These are phyloP conservation scores for Malurus elegans DNA, from an alignment of 2,113 vertebrate genomes.

Conservation along the genomic window DNA sequence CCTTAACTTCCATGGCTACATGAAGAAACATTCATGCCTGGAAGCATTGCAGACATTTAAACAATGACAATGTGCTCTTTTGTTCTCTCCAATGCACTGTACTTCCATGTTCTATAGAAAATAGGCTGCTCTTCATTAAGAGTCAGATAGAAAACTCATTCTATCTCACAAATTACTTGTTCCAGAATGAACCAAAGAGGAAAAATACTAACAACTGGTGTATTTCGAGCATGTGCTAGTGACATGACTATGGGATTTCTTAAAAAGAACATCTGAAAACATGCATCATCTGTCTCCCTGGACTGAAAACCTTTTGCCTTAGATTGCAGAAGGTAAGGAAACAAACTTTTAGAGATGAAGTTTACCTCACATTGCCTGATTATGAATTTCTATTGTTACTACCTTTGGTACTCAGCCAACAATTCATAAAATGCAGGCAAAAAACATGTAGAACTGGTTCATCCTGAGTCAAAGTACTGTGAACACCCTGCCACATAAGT, in stretches of 20 bases:
- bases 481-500: accelerated
- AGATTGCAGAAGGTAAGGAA: background rate
- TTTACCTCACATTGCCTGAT: background rate
- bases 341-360: background rate
- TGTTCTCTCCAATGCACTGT: background rate
- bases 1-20: background rate
- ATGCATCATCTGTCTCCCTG: background rate
- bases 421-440: background rate
- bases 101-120: background rate
- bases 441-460: background rate
- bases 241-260: background rate
- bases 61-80: background rate
- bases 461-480: background rate
- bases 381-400: background rate
- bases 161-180: background rate
- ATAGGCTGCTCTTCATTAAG: background rate
- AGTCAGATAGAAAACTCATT: background rate
- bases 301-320: background rate
- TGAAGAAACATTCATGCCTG: background rate
- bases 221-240: background rate
- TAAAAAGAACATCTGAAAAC: background rate
- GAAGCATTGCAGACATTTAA: background rate
- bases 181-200: background rate
- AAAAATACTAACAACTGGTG: background rate
- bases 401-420: background rate